Conservation (phyloP, 2,797 vertebrate genomes). For the Thalassophryne amazonica region DNA sequence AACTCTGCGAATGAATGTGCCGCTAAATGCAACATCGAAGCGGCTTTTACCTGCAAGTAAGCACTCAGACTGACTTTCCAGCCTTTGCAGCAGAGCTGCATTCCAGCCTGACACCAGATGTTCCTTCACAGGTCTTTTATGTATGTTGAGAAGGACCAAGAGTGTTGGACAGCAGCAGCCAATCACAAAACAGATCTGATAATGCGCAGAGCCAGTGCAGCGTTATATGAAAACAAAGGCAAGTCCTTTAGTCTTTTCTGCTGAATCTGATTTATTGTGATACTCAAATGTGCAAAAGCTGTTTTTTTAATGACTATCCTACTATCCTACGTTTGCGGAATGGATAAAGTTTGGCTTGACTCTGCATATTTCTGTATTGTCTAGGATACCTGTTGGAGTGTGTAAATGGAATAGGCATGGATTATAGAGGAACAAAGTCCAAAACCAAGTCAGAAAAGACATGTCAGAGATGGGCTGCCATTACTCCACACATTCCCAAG, state of each 20-base stretch:
- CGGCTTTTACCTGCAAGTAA: slow-evolving; percentile 72
- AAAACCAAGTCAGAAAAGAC: slow-evolving; percentile 75
- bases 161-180: slow-evolving; percentile 79
- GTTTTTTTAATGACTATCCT: too few species aligned
- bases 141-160: slow-evolving; percentile 85
- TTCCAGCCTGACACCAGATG: background rate
- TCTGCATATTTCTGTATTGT: background rate
- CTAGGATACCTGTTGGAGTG: slow-evolving; percentile 89
- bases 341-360: too few species aligned
- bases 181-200: slow-evolving; percentile 83
- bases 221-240: slow-evolving; percentile 88
- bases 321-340: too few species aligned
- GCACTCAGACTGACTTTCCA: background rate
- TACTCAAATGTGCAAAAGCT: background rate
- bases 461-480: slow-evolving; percentile 85
- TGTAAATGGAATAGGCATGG: slow-evolving; percentile 74
- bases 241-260: slow-evolving; percentile 22
- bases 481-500: slow-evolving; percentile 85
- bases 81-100: background rate
- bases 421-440: slow-evolving; percentile 88
- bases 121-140: slow-evolving; percentile 81
- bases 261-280: too few species aligned
- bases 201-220: slow-evolving; percentile 74
- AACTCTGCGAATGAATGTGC: slow-evolving; percentile 56
- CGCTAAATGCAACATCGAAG: slow-evolving; percentile 65